A percentile compares a stretch with the other conserved stretches of the same genome.
These are phyloP conservation scores for Caerostris extrusa DNA, from an alignment of 1,140 invertebrate genomes.

Conservation along the genomic window DNA sequence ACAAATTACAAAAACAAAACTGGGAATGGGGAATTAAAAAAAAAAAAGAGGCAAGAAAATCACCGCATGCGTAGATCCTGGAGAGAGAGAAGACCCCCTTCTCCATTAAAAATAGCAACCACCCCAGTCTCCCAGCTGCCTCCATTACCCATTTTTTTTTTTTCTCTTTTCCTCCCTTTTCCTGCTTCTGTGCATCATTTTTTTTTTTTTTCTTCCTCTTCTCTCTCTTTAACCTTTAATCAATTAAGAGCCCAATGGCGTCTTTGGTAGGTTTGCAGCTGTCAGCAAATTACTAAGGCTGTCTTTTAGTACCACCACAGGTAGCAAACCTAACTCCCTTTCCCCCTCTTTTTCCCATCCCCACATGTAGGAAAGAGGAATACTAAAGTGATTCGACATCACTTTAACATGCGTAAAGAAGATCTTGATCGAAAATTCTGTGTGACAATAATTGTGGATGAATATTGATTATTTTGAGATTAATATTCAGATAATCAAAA, in stretches of 20 bases:
- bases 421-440: background rate
- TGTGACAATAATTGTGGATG: background rate
- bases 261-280: constrained; percentile 63
- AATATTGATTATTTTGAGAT: no score
- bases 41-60: constrained; percentile 14
- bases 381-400: background rate
- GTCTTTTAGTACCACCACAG: constrained; percentile 30
- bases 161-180: constrained; percentile 4
- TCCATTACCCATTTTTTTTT: constrained; percentile 54
- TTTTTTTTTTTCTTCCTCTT: background rate
- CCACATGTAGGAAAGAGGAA: background rate
- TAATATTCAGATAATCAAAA: no score
- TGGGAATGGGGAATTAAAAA: background rate
- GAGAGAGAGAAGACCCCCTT: background rate
- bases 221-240: constrained; percentile 68
- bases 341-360: background rate
- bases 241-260: constrained; percentile 62
- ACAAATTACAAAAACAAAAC: background rate
- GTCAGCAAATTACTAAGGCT: constrained; percentile 73
- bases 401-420: background rate
- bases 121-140: constrained; percentile 68
- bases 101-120: constrained; percentile 73
- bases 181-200: background rate
- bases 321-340: background rate
- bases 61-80: constrained; percentile 41